phyloP scores from a whole-genome alignment of 2,797 vertebrate species.

The Enteromius anoplus region DNA sequence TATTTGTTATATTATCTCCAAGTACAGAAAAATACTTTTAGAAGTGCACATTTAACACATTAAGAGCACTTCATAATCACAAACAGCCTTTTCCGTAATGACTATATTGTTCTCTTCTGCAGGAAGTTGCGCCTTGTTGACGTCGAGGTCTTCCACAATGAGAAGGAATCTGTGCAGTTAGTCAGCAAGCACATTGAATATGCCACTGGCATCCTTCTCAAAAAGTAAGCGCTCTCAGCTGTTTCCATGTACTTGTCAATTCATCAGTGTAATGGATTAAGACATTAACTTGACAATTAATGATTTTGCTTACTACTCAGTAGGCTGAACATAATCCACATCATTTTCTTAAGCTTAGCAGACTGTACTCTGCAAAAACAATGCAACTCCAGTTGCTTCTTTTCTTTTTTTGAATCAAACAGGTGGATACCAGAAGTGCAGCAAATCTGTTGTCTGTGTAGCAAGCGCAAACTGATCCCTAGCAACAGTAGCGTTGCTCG shows the following conservation, averaged over 20 bases:
- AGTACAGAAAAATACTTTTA: not conserved
- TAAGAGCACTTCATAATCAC: not conserved
- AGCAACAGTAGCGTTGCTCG: conserved; percentile 68
- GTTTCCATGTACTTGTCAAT: not conserved
- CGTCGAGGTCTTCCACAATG: conserved; percentile 76
- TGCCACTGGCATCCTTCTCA: conserved; percentile 77
- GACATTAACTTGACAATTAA: not conserved
- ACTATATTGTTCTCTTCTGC: conserved; percentile 48
- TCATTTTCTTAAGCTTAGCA: not conserved
- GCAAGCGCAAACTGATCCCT: conserved; percentile 77
- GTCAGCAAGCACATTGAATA: conserved; percentile 77
- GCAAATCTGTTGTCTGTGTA: conserved; percentile 80
- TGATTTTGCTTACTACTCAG: not conserved
- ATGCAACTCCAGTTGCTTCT: not conserved
- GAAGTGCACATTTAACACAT: not conserved
- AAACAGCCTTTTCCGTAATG: not conserved
- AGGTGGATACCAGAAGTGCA: conserved; percentile 88
- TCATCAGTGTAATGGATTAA: not conserved
- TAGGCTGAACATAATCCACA: not conserved
- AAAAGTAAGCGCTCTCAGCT: conserved; percentile 72
- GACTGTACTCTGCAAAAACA: conserved; percentile 4
- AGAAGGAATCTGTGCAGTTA: conserved; percentile 76
- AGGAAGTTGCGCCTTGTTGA: conserved; percentile 85
- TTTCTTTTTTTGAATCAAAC: conserved; percentile 17
- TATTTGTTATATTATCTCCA: not conserved